Conservation (phyloP, 2,113 vertebrate species). For the Himantopus leucocephalus region DNA sequence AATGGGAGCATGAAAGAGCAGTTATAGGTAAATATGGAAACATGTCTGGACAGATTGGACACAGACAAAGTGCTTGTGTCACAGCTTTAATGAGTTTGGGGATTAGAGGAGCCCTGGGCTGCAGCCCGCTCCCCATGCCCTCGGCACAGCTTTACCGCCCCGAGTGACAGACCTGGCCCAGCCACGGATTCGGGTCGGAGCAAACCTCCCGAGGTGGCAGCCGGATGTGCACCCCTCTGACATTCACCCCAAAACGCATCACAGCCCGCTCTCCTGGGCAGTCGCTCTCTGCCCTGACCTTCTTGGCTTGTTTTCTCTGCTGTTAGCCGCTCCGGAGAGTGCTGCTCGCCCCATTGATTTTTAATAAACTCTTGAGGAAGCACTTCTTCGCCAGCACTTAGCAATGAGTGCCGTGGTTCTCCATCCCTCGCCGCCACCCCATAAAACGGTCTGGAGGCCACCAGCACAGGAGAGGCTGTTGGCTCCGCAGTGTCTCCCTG, state of each 20-base stretch:
- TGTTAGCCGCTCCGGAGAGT: not conserved
- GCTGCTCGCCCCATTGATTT: not conserved
- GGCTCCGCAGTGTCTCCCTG: not conserved
- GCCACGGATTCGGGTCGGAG: not conserved
- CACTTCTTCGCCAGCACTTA: not conserved
- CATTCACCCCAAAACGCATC: not conserved
- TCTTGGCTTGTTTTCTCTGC: not conserved
- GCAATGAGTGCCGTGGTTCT: not conserved
- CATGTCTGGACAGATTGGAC: not conserved
- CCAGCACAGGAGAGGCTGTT: not conserved
- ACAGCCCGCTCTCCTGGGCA: not conserved
- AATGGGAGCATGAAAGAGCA: not conserved
- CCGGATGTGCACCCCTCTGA: too few relatives aligned
- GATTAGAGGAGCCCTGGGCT: not conserved
- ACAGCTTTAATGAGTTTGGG: not conserved
- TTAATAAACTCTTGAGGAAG: not conserved
- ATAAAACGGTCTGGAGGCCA: not conserved
- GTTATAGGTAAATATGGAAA: not conserved
- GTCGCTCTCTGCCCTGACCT: not conserved
- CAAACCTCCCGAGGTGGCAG: not conserved
- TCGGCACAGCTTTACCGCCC: too few relatives aligned
- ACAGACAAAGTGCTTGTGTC: not conserved
- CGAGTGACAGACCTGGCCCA: not conserved
- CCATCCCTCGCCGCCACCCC: fast-evolving
- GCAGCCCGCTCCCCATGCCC: not conserved